Conservation (phyloP, 2,888 invertebrate genomes). For the Yponomeuta cagnagella region DNA sequence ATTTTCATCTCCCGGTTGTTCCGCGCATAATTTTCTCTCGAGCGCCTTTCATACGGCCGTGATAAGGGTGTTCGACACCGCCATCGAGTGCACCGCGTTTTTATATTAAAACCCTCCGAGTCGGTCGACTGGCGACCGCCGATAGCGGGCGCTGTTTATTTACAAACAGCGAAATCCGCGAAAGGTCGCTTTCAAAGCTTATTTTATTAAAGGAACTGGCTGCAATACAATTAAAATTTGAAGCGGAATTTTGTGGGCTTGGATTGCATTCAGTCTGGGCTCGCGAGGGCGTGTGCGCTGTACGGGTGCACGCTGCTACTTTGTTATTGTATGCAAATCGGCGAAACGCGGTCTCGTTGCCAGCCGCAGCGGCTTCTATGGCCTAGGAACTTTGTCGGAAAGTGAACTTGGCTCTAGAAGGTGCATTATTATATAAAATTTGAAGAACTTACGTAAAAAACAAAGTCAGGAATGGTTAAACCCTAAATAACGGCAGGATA, state of each 20-base stretch:
- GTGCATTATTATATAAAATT: neutral
- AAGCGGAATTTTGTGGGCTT: neutral
- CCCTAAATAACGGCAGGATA: too few relatives aligned
- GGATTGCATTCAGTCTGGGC: neutral
- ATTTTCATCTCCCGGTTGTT: conserved; percentile 68
- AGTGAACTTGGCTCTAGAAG: neutral
- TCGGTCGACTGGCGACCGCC: conserved; percentile 68
- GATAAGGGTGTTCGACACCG: conserved; percentile 66
- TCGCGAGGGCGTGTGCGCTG: neutral
- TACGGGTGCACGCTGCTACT: conserved; percentile 26
- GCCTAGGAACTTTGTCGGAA: neutral
- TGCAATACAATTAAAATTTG: neutral
- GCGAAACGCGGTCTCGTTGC: conserved; percentile 18
- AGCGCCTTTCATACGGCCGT: conserved; percentile 63
- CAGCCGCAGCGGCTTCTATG: conserved; percentile 15
- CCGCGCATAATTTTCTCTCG: conserved; percentile 71
- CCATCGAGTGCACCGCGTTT: conserved; percentile 47
- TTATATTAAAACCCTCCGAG: conserved; percentile 57
- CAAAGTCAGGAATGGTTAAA: too few relatives aligned
- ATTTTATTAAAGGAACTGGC: neutral
- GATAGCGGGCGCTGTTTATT: conserved; percentile 67
- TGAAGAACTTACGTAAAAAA: too few relatives aligned
- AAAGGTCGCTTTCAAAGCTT: neutral
- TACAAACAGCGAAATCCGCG: conserved; percentile 66
- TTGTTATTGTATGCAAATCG: conserved; percentile 73